Conservation (phyloP, 1,140 invertebrate species). For the Leptonema lineaticorne region DNA sequence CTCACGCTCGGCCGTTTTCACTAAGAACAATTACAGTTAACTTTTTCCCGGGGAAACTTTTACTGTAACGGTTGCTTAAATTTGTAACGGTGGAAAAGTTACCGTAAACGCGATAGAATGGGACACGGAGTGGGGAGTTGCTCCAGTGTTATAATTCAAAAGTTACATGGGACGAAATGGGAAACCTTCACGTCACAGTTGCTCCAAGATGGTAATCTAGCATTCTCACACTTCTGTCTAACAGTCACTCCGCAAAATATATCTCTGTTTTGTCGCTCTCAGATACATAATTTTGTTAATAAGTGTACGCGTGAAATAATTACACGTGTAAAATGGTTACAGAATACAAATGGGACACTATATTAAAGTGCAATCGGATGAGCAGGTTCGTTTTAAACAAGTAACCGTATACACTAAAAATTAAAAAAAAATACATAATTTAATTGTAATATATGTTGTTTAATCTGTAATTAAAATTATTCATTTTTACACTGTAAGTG, state of each 20-base stretch:
- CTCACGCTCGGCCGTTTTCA: not conserved
- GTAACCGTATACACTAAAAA: too few relatives aligned
- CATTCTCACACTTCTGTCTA: not conserved
- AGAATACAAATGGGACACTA: too few relatives aligned
- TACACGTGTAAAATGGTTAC: too few relatives aligned
- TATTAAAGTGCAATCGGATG: too few relatives aligned
- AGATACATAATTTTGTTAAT: not conserved
- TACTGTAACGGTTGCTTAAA: constrained; percentile 38
- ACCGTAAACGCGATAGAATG: too few relatives aligned
- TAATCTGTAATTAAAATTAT: too few relatives aligned
- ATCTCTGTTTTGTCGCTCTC: not conserved
- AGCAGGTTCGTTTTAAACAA: too few relatives aligned
- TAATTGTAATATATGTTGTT: too few relatives aligned
- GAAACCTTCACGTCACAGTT: not conserved
- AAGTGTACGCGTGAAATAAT: too few relatives aligned
- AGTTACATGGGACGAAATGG: constrained; percentile 30
- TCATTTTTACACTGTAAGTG: too few relatives aligned
- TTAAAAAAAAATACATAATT: too few relatives aligned
- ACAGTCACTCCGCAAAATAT: constrained; percentile 11
- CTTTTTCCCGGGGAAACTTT: constrained; percentile 33
- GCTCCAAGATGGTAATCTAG: constrained; percentile 28
- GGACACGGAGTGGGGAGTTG: too few relatives aligned
- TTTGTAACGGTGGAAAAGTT: constrained; percentile 32
- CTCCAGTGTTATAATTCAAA: constrained; percentile 36
- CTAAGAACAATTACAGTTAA: constrained; percentile 36